These are phyloP conservation scores for Pithys albifrons DNA, from an alignment of 2,113 vertebrate genomes.

Conservation along the genomic window DNA sequence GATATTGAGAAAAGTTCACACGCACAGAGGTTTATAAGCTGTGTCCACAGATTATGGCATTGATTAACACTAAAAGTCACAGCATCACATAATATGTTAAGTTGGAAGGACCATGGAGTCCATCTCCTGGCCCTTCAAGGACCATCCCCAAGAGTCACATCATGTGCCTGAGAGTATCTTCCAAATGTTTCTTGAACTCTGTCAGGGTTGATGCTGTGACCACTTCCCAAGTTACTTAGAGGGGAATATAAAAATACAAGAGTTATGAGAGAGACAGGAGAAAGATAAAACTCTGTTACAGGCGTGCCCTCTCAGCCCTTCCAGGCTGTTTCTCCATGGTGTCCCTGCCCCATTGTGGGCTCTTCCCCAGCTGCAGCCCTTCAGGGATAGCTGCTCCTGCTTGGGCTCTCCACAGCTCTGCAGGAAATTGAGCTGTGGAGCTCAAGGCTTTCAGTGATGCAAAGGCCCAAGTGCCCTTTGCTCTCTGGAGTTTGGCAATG, in stretches of 20 bases:
- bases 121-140: neutral
- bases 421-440: neutral
- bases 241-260: neutral
- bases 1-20: neutral
- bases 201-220: neutral
- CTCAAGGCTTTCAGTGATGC: neutral
- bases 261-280: neutral
- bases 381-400: neutral
- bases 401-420: neutral
- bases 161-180: neutral
- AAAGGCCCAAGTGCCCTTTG: neutral
- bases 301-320: rapidly evolving
- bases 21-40: neutral
- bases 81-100: neutral
- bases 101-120: neutral
- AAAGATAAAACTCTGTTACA: neutral
- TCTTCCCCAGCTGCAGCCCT: neutral
- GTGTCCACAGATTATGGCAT: rapidly evolving
- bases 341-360: neutral
- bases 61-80: neutral
- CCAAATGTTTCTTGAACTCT: neutral
- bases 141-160: neutral
- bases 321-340: rapidly evolving
- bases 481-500: too few relatives aligned
- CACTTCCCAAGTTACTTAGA: neutral